Evolutionary conservation across 2,888 invertebrate genomes (phyloP), one percentile per base, ranked within the genome.

Genomic region (Amblyjoppa proteus): DNA sequence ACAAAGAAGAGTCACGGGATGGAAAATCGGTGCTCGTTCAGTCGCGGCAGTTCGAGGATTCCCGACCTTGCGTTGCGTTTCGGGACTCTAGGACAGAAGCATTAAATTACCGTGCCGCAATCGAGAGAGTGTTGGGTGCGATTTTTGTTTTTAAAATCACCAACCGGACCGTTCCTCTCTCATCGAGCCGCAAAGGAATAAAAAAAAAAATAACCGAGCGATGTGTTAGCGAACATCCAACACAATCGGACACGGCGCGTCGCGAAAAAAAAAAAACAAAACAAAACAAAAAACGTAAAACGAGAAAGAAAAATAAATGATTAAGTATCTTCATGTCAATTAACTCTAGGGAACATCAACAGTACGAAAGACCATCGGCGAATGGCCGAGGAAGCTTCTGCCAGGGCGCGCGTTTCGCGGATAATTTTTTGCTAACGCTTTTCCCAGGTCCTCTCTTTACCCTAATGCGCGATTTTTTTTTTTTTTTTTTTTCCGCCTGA

Each of bases 251-350:
- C 80, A 88, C 76, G 84, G 84, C 77, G 87, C 83, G 87, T 85
- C 84, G 83, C 81, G 78, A 86, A 86, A 68, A 83, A 86, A 85
- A 45, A 45, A 49, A 49, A 49, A 49, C 3, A 41, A 41, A 34
- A 20, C 20, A 20, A 20, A 20, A 20, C 20, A 20, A 20, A 20
- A 20, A 20, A 34, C 34, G 45, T 49, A 16, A 49, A 49, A 16
- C 4, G 3, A 16, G 16, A 49, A 41, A 41, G 41, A 41, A 49
- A 49, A 16, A 49, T 49, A 49, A 93, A 94, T 90, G 94, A 93
- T 94, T 95, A 95, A 96, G 95, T 96, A 96, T 96, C 96, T 96
- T 96, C 96, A 96, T 96, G 97, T 97, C 97, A 97, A 97, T 97
- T 97, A 97, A 97, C 95, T 96, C 95, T 96, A 96, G 97, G 97